A percentile compares a stretch with the other conserved stretches of the same genome.
Conservation (phyloP, 2,797 vertebrate species). For the Eospalax fontanierii region DNA sequence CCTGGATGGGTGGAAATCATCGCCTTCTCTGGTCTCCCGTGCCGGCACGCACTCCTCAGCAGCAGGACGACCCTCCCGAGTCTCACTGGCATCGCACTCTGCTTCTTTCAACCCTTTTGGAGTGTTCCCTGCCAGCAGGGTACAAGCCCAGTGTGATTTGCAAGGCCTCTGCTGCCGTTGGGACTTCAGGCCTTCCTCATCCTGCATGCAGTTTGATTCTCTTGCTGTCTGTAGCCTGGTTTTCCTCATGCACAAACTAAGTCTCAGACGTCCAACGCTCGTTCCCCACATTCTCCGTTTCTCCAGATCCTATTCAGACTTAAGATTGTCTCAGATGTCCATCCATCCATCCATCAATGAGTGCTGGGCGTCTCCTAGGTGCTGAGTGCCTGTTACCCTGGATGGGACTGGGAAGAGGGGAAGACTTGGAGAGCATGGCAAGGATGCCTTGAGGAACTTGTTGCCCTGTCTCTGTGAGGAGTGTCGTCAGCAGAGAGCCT, state of each 20-base stretch:
- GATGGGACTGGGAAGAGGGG: background rate
- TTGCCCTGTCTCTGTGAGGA: background rate
- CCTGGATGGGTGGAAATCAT: background rate
- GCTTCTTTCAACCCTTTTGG: background rate
- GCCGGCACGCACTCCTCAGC: background rate
- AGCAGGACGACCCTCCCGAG: background rate
- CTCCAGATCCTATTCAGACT: background rate
- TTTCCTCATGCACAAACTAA: background rate
- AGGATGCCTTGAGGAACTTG: background rate
- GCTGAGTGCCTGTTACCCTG: background rate
- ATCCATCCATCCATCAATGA: background rate
- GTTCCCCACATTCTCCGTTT: background rate
- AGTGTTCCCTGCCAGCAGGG: background rate
- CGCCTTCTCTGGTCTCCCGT: background rate
- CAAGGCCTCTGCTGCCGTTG: background rate
- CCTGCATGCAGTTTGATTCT: fast-evolving
- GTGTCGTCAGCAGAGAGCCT: background rate
- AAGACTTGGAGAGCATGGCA: background rate
- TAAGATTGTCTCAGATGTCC: background rate
- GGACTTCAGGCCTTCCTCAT: no score
- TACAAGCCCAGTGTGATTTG: background rate
- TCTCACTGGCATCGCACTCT: background rate
- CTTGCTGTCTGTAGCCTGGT: background rate
- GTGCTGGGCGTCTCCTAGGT: no score
- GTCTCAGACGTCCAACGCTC: background rate